phyloP scores from a whole-genome alignment of 2,888 invertebrate genomes.

The Oscheius sp. region DNA sequence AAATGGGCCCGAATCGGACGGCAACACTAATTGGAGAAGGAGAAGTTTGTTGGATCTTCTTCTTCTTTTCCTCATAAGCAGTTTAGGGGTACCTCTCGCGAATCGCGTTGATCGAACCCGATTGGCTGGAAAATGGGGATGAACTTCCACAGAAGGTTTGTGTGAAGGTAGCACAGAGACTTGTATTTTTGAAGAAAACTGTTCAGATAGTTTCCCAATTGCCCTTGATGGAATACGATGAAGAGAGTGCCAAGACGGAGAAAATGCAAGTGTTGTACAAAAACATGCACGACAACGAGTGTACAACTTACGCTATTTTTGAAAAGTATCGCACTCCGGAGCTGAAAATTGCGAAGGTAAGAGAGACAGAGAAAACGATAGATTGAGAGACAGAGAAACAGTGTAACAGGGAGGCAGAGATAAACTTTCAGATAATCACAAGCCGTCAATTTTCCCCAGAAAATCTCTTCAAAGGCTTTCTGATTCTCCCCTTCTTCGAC shows the following conservation, averaged over 20 bases:
- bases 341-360: constrained; percentile 13
- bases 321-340: constrained; percentile 19
- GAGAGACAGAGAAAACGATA: neutral
- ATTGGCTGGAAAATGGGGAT: neutral
- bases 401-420: neutral
- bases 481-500: constrained; percentile 11
- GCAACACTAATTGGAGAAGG: constrained; percentile 23
- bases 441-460: neutral
- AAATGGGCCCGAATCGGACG: constrained; percentile 13
- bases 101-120: constrained; percentile 8
- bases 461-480: constrained; percentile 10
- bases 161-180: neutral
- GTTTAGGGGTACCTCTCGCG: constrained; percentile 14
- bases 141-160: neutral
- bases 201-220: constrained; percentile 19
- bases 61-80: neutral
- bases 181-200: neutral
- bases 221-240: constrained; percentile 20
- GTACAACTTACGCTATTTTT: neutral
- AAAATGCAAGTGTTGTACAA: constrained; percentile 2
- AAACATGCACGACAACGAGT: constrained; percentile 21
- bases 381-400: too few species aligned
- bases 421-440: constrained; percentile 9
- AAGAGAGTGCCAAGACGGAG: neutral
- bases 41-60: neutral